Evolutionary conservation across 1,140 invertebrate species (phyloP), one percentile per base, ranked within the genome.

Genomic region (Pentalonia nigronervosa): DNA sequence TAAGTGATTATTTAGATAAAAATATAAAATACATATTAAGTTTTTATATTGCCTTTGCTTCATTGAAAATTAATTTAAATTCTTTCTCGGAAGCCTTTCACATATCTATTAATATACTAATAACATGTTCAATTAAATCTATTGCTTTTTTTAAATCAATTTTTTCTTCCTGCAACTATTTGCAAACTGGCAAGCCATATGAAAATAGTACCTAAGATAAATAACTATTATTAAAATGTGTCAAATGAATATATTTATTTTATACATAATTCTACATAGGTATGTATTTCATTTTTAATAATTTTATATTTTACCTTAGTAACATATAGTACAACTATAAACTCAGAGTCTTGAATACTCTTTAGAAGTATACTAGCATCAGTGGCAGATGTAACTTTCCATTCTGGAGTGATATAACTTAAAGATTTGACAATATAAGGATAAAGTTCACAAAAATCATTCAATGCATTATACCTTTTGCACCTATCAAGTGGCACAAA

Each of bases 1-100:
- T 84, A 84, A 84, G 36, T 25, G 17, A 83, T 41, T 41, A 21
- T 1, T 83, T 23, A 83, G 14, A 83, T 83, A 45, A 84, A 9
- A 25, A 84, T 84, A 84, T 36, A 34, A 83, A 81, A 81, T 81
- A 81, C 8, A 34, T 11, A 41, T 84, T 45, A 84, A 45, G 23
- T 45, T 84, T 25, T 45, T 84, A 84, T 45, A 84, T 84, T 84
- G 45, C 83, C 83, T 84, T 21, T 84, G 7, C 17, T 45, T 84
- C 41, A 45, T 84, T 84, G 7, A 45, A 84, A 84, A 84, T 84
- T 84, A 84, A 23, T 84, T 84, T 84, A 84, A 84, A 84, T 84
- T 84, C 36, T 84, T 45, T 84, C 25, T 45, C 41, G 0, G 20
- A 84, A 84, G 20, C 83, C 45, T 45, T 21, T 7, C 67, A n/a